phyloP scores from a whole-genome alignment of 37 sponge, comb jelly and placozoan genomes.

The Eunapius fragilis region DNA sequence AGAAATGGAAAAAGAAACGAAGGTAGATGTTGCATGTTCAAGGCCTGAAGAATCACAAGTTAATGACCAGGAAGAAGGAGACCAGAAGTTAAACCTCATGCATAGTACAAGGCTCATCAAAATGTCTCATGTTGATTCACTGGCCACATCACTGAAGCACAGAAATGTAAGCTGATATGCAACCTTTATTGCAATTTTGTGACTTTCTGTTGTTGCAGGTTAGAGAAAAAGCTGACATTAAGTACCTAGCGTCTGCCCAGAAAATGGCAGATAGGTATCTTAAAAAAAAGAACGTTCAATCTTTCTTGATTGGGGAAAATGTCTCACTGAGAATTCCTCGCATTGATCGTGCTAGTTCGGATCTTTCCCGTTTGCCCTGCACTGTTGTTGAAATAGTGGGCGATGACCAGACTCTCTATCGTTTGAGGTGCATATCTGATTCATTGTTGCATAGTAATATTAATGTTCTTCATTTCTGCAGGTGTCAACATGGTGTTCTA shows the following conservation, averaged over 20 bases:
- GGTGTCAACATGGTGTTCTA: constrained; percentile 13
- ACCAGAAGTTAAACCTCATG: too few relatives aligned
- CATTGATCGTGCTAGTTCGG: constrained; percentile 4
- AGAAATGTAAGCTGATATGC: too few relatives aligned
- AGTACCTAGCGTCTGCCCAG: constrained; percentile 2
- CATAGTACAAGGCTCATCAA: too few relatives aligned
- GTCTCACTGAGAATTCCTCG: constrained; percentile 12
- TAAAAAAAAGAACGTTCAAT: not conserved
- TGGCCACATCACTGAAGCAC: too few relatives aligned
- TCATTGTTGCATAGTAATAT: too few relatives aligned
- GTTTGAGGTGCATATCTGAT: not conserved
- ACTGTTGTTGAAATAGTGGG: not conserved
- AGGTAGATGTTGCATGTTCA: too few relatives aligned
- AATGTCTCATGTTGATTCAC: too few relatives aligned
- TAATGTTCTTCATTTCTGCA: not conserved
- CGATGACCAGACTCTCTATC: not conserved
- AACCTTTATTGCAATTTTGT: not conserved
- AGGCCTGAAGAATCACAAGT: too few relatives aligned
- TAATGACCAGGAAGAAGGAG: too few relatives aligned
- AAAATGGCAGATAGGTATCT: not conserved
- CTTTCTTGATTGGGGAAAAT: constrained; percentile 1
- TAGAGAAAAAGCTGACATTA: constrained; percentile 4
- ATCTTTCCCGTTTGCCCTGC: not conserved
- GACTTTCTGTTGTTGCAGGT: not conserved
- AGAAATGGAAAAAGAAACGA: too few relatives aligned